Conservation (phyloP, 2,113 vertebrate species). For the Scomber scombrus region DNA sequence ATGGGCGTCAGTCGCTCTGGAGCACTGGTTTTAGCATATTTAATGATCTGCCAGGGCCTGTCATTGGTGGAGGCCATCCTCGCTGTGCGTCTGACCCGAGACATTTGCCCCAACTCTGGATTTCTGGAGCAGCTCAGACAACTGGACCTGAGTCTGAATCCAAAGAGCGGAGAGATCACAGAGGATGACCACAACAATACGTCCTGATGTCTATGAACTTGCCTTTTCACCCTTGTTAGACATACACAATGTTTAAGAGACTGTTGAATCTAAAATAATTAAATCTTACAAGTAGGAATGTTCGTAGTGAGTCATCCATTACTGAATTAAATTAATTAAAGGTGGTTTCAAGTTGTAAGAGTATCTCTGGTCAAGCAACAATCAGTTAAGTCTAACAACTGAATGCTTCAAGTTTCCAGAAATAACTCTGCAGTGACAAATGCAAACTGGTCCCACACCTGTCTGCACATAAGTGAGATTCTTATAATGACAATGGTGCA, state of each 20-base stretch:
- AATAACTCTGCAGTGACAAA: slow-evolving; percentile 53
- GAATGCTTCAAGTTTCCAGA: slow-evolving; percentile 36
- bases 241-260: too few relatives aligned
- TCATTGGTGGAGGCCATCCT: slow-evolving; percentile 86
- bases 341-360: background rate
- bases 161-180: slow-evolving; percentile 45
- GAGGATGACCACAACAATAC: background rate
- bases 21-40: slow-evolving; percentile 87
- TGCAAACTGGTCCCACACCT: slow-evolving; percentile 29
- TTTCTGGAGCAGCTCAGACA: slow-evolving; percentile 90
- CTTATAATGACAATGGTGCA: slow-evolving; percentile 5
- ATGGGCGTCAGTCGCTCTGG: slow-evolving; percentile 90
- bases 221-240: background rate
- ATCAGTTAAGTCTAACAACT: background rate
- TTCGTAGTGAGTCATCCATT: background rate
- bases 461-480: slow-evolving; percentile 42
- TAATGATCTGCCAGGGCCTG: slow-evolving; percentile 88
- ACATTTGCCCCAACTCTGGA: slow-evolving; percentile 88
- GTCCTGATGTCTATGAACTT: background rate
- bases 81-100: slow-evolving; percentile 82
- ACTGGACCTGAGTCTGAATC: slow-evolving; percentile 79
- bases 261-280: background rate
- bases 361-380: background rate
- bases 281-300: slow-evolving; percentile 10
- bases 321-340: background rate